Evolutionary conservation across 2,888 invertebrate species (phyloP), one percentile per base, ranked within the genome.

Genomic region (Tuberolachnus salignus): DNA sequence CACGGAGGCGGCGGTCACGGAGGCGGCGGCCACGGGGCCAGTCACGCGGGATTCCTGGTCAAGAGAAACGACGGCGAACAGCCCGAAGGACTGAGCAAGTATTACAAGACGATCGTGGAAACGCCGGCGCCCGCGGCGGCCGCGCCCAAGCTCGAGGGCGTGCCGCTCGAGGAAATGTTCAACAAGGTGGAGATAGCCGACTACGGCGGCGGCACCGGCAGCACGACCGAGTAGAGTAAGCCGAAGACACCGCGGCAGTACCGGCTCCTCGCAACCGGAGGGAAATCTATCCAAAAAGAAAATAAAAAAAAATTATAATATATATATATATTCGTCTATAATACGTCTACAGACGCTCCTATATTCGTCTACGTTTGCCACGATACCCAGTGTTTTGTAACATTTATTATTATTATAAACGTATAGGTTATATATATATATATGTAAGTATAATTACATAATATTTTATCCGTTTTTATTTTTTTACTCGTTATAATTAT

Each of bases 121-220:
- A 13, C 21, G 4, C 26, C 10, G 16, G 0, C 80, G 11, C 6
- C 49, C 9, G 59, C 67, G 14, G 34, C 34, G 3, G 34, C 34
- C 34, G 67, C 16, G 1, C 53, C 64, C n/a, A 78, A 67, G 44
- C 8, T 78, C 26, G 67, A 78, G 49, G 67, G 57, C 21, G 73
- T 81, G 16, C 80, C 69, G 13, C 19, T 81, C 21, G 81, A 81
- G 6, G 81, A 81, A 4, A 80, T 81, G 53, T 74, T 81, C 66
- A 80, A 66, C 53, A 81, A 81, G 21, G 80, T 81, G 21, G 81
- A 81, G 26, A 80, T 81, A 14, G 81, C 81, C 14, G 81, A 81
- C 51, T 81, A 81, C 53, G 81, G 81, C 19, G 57, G 64, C 44
- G 75, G 74, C n/a, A 64, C 59, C 1, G 57, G 57, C 11, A 46